Conservation (phyloP, 2,113 vertebrate genomes). For the Mellivora capensis region DNA sequence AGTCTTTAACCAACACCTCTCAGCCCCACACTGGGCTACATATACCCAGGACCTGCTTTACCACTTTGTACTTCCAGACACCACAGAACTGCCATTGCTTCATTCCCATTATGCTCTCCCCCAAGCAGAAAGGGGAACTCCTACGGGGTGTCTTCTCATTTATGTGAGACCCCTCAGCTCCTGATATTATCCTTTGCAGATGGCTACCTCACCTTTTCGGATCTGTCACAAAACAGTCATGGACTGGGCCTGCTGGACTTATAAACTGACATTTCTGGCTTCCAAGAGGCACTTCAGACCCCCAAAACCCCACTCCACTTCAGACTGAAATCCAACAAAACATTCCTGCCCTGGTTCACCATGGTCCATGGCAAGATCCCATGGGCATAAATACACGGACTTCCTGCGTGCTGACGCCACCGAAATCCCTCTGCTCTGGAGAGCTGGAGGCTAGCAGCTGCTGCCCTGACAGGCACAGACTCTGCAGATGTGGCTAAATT, state of each 20-base stretch:
- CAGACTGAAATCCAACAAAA: not conserved
- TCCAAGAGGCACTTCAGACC: too few species aligned
- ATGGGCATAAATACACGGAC: accelerated
- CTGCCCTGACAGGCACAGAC: not conserved
- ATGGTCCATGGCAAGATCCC: not conserved
- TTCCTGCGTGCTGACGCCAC: not conserved
- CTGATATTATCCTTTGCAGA: not conserved
- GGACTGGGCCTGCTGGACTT: not conserved
- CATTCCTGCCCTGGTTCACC: not conserved
- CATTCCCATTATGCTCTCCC: not conserved
- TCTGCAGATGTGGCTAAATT: not conserved
- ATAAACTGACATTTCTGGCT: not conserved
- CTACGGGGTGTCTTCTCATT: not conserved
- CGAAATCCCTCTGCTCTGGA: not conserved
- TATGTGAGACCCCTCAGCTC: not conserved
- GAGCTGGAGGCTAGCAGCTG: not conserved
- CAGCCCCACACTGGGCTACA: accelerated
- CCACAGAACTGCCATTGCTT: not conserved
- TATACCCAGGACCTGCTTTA: not conserved
- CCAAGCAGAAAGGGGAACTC: not conserved
- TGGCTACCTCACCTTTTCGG: not conserved
- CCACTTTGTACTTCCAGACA: not conserved
- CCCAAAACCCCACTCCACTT: not conserved
- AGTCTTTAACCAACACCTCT: not conserved
- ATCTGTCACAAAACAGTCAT: not conserved